These are phyloP conservation scores for Lasioglossum leucozonium DNA, from an alignment of 2,888 invertebrate species.

Conservation along the genomic window DNA sequence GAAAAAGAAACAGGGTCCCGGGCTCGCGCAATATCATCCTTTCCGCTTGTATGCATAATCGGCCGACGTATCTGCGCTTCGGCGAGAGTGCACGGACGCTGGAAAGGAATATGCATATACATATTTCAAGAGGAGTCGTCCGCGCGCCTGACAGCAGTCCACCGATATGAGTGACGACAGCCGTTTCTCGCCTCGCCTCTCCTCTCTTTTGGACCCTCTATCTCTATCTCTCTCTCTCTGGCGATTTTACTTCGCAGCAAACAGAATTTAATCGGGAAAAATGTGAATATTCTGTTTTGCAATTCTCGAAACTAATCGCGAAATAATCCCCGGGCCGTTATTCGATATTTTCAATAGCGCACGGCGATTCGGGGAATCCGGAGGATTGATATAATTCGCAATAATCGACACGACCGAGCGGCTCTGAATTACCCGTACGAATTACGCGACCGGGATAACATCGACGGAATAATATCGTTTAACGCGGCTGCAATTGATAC, in stretches of 20 bases:
- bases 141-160: neutral
- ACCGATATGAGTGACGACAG: neutral
- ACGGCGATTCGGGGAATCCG: neutral
- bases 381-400: constrained; percentile 2
- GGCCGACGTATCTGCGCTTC: constrained; percentile 45
- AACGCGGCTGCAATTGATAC: constrained; percentile 28
- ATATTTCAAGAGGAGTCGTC: constrained; percentile 43
- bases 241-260: neutral
- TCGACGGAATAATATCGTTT: constrained; percentile 28
- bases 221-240: no score
- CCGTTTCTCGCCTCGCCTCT: neutral
- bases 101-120: constrained; percentile 47
- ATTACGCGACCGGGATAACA: neutral
- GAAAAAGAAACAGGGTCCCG: constrained; percentile 28
- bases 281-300: neutral
- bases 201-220: neutral
- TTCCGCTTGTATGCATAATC: constrained; percentile 61
- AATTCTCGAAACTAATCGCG: neutral
- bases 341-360: neutral
- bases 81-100: constrained; percentile 21
- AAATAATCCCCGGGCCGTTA: neutral
- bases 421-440: neutral
- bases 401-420: neutral
- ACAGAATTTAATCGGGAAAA: neutral
- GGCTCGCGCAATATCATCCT: constrained; percentile 52